Conservation (phyloP, 2,113 vertebrate species). For the Numida meleagris region DNA sequence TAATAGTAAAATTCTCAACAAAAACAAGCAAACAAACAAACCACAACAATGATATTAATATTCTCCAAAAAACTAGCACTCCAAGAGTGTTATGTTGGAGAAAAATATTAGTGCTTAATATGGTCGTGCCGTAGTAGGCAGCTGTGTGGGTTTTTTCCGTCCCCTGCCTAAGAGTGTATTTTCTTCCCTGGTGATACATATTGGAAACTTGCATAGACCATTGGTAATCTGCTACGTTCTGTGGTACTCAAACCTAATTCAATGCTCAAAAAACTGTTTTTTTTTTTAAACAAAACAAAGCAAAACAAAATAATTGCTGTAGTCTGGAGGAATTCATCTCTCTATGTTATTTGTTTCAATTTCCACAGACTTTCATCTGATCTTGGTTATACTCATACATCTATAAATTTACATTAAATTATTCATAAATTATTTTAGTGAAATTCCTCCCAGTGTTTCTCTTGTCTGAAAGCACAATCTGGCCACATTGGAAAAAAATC, state of each 20-base stretch:
- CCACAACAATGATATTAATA: too few species aligned
- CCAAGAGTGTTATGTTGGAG: not conserved
- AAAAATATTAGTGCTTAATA: not conserved
- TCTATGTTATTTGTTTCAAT: not conserved
- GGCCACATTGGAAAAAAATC: not conserved
- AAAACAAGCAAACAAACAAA: not conserved
- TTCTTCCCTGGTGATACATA: not conserved
- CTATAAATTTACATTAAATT: not conserved
- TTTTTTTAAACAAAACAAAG: not conserved
- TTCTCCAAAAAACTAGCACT: too few species aligned
- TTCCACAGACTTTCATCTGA: not conserved
- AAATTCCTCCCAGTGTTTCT: not conserved
- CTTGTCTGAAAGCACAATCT: not conserved
- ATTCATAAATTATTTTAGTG: conserved; percentile 10
- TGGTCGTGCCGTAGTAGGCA: not conserved
- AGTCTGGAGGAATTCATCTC: not conserved
- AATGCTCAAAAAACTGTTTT: too few species aligned
- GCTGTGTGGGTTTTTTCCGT: not conserved
- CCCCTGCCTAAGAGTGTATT: not conserved
- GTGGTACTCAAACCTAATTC: not conserved
- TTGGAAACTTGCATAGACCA: not conserved
- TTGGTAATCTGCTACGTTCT: not conserved
- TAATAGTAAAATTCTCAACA: not conserved
- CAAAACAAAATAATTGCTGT: not conserved
- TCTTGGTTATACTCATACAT: conserved; percentile 5